Evolutionary conservation across 2,797 vertebrate species (phyloP), one percentile per base, ranked within the genome.

Genomic region (Hyperoplus immaculatus): DNA sequence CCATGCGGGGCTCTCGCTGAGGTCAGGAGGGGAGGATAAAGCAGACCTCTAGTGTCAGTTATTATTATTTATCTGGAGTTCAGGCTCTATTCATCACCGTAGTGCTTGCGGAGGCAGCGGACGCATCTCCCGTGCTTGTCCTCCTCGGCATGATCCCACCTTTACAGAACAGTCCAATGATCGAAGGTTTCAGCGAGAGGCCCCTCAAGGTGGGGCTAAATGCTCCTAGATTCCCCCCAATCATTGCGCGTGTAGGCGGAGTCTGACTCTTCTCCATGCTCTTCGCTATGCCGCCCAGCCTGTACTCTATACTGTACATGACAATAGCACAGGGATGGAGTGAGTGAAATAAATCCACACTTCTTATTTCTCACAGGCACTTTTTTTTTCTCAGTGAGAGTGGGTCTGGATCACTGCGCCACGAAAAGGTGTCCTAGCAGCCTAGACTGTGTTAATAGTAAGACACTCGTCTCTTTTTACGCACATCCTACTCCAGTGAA

Each of bases 291-390:
- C 93, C 90, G 94, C 94, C 83, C 83, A 91, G 77, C 70, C 79
- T 78, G 88, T 88, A 90, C 90, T 81, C 79, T 78, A 87, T 88
- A 90, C 90, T 81, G 92, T 94, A 95, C 94, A 90, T 94, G 96
- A 97, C 96, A 97, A 97, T 97, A 96, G 95, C 85, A 71, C 58
- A 93, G 93, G 94, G 96, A 95, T 95, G 93, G 92, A 93, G 89
- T 75, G 83, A 90, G 79, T 86, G 82, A 82, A 88, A 87, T 84
- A 84, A 91, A 89, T 70, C 87, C 81, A 79, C 79, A 86, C 83
- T 82, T 87, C 66, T 88, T 76, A 81, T 90, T 86, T 81, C 75
- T 83, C 79, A 63, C 77, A 71, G 82, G 12, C 79, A 89, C 85
- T 78, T 77, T 79, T 78, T 72, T 70, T 47, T 45, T 38, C 9